Evolutionary conservation across 2,888 invertebrate genomes (phyloP), one percentile per base, ranked within the genome.

Genomic region (Tiliacea citrago): DNA sequence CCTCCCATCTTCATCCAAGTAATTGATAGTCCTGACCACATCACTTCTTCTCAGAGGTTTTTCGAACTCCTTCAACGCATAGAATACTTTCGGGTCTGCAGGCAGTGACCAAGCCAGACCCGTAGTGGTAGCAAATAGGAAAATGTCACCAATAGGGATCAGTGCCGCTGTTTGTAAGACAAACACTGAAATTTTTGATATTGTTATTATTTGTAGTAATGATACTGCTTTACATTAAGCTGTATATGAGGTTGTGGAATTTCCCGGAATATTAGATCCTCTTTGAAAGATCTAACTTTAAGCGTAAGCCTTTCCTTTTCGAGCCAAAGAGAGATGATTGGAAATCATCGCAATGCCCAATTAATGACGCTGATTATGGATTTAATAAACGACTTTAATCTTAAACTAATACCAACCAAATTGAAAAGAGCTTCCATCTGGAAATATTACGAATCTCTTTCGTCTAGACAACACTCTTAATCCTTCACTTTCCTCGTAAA

Each of bases 51-150:
- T 89, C 13, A 93, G 88, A 0, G 92, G 91, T 51, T 93, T 89
- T 10, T 90, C 5, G 97, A 97, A 0, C 89, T 0, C 83, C 83
- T 24, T 86, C 75, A 86, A 86, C 0, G 85, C 53, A 55, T 92
- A 92, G 3, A 90, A 84, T 18, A 94, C 0, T 90, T 49, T 16
- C 88, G 95, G 97, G 76, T 97, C 97, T 47, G 97, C 97, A 0
- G 98, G 98, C 65, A 98, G 92, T 87, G 98, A 97, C 97, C 98
- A 98, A 0, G 98, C 98, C 85, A 98, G 92, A 1, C 98, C 98
- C 0, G 98, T 98, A 0, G 98, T 98, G 61, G 97, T 97, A 6
- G 97, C 98, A 79, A 97, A 95, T 9, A 98, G 97, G 86, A 98
- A 97, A 62, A 97, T 97, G 77, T 97, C 97, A 0, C 95, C 95